Conservation (phyloP, 2,113 vertebrate species). For the Chaetops frenatus region DNA sequence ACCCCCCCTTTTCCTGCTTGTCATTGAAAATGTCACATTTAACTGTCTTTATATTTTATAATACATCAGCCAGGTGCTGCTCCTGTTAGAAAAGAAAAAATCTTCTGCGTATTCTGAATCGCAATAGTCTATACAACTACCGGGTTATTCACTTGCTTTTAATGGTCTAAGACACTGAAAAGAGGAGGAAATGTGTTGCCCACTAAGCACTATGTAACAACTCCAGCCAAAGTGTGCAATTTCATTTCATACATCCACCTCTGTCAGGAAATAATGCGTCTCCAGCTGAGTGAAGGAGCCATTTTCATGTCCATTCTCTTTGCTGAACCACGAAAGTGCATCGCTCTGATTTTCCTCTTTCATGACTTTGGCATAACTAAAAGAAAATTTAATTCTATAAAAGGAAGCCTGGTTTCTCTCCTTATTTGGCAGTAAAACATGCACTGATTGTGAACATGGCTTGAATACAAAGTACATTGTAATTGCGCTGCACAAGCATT, state of each 20-base stretch:
- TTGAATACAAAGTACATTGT: background rate
- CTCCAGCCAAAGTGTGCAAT: background rate
- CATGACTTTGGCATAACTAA: slow-evolving; percentile 27
- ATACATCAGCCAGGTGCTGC: background rate
- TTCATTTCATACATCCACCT: background rate
- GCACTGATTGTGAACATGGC: slow-evolving; percentile 6
- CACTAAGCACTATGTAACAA: background rate
- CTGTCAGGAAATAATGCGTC: background rate
- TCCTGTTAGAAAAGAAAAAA: background rate
- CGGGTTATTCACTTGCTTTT: slow-evolving; percentile 1
- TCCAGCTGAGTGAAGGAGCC: slow-evolving; percentile 34
- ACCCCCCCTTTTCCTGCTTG: background rate
- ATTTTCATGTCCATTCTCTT: background rate
- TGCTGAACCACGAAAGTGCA: background rate
- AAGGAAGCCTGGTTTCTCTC: background rate
- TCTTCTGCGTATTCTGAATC: background rate
- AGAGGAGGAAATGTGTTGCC: background rate
- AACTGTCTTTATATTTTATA: background rate
- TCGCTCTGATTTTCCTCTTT: too few species aligned
- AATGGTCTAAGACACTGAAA: background rate
- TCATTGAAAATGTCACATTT: background rate
- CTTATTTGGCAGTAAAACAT: slow-evolving; percentile 41
- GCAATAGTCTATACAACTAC: background rate
- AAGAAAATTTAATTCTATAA: background rate
- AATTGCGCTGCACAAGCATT: background rate